Percentiles rank a stretch among this genome's conserved stretches.
These are phyloP conservation scores for Vanessa tameamea DNA, from an alignment of 1,140 invertebrate species.

Conservation along the genomic window DNA sequence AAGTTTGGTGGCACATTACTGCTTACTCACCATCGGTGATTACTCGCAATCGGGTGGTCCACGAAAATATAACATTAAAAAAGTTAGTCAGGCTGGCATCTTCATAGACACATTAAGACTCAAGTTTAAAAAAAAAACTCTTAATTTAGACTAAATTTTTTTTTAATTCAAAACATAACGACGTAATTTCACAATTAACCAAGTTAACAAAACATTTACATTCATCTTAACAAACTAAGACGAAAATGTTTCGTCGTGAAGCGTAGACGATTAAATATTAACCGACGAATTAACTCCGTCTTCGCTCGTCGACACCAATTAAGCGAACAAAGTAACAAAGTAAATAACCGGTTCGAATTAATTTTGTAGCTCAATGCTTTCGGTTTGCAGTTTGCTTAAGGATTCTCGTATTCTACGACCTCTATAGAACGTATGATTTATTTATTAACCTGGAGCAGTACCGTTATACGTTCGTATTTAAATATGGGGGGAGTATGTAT, in stretches of 20 bases:
- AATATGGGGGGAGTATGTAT: background rate
- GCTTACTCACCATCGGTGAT: too few relatives aligned
- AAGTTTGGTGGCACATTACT: too few relatives aligned
- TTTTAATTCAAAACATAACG: background rate
- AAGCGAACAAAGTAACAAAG: slow-evolving; percentile 72
- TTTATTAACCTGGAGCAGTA: background rate
- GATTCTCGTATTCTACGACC: slow-evolving; percentile 29
- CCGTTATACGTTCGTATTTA: background rate
- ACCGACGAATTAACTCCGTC: slow-evolving; percentile 70
- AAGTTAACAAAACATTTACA: slow-evolving; percentile 13
- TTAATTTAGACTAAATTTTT: background rate
- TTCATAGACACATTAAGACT: too few relatives aligned
- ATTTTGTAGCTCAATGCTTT: slow-evolving; percentile 60
- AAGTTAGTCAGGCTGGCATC: too few relatives aligned
- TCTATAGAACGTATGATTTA: slow-evolving; percentile 3
- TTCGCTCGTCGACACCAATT: slow-evolving; percentile 66
- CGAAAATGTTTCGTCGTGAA: slow-evolving; percentile 26
- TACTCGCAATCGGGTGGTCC: too few relatives aligned
- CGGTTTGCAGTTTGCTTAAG: slow-evolving; percentile 60
- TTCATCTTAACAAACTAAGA: slow-evolving; percentile 8
- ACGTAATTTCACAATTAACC: slow-evolving; percentile 13
- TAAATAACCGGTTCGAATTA: slow-evolving; percentile 72
- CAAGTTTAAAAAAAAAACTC: too few relatives aligned
- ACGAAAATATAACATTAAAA: too few relatives aligned
- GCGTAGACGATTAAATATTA: slow-evolving; percentile 70